Conservation (phyloP, 2,113 vertebrate species). For the Crotalus horridus region DNA sequence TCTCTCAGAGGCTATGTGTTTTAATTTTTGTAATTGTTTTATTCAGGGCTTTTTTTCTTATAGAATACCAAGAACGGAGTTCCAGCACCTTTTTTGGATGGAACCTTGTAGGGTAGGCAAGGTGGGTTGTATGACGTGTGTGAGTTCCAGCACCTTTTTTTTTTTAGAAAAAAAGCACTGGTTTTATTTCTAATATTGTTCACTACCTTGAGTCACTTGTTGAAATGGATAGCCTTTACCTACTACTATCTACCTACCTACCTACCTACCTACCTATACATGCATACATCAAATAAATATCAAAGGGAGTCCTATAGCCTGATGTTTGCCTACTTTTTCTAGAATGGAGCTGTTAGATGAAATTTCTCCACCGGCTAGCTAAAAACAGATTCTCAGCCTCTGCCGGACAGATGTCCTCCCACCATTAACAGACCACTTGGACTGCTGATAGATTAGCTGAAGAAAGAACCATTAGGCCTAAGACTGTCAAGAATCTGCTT, state of each 20-base stretch:
- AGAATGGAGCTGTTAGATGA: background rate
- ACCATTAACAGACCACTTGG: background rate
- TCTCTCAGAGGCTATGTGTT: background rate
- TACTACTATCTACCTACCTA: too few species aligned
- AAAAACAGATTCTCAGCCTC: background rate
- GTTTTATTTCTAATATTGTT: background rate
- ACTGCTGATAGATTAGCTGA: background rate
- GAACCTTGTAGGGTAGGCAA: too few species aligned
- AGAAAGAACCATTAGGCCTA: background rate
- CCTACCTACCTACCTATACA: too few species aligned
- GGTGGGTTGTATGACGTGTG: too few species aligned
- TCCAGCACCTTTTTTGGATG: too few species aligned
- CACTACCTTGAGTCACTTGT: background rate
- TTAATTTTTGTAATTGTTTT: background rate
- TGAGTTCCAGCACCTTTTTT: too few species aligned
- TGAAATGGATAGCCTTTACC: background rate
- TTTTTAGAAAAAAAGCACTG: too few species aligned
- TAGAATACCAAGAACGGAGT: too few species aligned
- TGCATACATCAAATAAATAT: background rate
- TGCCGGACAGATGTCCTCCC: background rate
- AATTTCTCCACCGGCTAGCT: background rate
- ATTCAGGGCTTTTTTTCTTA: background rate
- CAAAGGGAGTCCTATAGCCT: background rate
- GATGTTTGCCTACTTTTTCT: background rate
- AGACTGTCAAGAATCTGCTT: background rate